These are phyloP conservation scores for Characodon lateralis DNA, from an alignment of 2,797 vertebrate species.

Conservation along the genomic window DNA sequence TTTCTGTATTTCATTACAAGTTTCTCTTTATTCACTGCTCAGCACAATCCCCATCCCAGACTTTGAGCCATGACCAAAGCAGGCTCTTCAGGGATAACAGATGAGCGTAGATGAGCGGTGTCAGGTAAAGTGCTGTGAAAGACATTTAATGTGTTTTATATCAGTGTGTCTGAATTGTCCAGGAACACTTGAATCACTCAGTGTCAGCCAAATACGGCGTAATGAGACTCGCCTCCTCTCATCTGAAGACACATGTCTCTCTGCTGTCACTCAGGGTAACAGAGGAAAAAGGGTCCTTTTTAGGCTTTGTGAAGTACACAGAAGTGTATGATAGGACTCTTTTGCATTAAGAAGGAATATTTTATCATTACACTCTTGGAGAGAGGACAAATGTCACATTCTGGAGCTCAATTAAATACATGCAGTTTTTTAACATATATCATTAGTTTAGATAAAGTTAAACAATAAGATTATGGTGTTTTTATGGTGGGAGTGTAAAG, in stretches of 20 bases:
- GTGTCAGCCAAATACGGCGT: slow-evolving; percentile 81
- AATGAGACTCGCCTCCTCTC: slow-evolving; percentile 83
- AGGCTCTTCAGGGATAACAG: slow-evolving; percentile 75
- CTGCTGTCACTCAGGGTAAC: slow-evolving; percentile 80
- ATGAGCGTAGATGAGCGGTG: slow-evolving; percentile 82
- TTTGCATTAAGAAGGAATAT: slow-evolving; percentile 73
- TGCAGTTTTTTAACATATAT: slow-evolving; percentile 64
- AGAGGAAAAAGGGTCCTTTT: slow-evolving; percentile 59
- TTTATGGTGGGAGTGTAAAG: slow-evolving; percentile 36
- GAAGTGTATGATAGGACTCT: slow-evolving; percentile 58
- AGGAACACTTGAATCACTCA: slow-evolving; percentile 85
- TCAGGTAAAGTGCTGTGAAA: slow-evolving; percentile 85
- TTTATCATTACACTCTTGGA: slow-evolving; percentile 62
- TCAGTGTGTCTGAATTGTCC: slow-evolving; percentile 84
- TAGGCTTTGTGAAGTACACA: slow-evolving; percentile 70
- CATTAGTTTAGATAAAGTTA: slow-evolving; percentile 60
- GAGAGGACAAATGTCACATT: slow-evolving; percentile 68
- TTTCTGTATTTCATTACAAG: slow-evolving; percentile 61
- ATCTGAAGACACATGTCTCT: slow-evolving; percentile 82
- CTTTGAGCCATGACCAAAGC: slow-evolving; percentile 68
- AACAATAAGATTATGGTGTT: slow-evolving; percentile 42
- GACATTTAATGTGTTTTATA: slow-evolving; percentile 86
- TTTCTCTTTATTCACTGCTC: slow-evolving; percentile 43
- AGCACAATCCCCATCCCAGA: slow-evolving; percentile 64
- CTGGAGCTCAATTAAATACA: slow-evolving; percentile 70